Evolutionary conservation across 2,888 invertebrate genomes (phyloP).

Genomic region (Ferdinandea cuprea): DNA sequence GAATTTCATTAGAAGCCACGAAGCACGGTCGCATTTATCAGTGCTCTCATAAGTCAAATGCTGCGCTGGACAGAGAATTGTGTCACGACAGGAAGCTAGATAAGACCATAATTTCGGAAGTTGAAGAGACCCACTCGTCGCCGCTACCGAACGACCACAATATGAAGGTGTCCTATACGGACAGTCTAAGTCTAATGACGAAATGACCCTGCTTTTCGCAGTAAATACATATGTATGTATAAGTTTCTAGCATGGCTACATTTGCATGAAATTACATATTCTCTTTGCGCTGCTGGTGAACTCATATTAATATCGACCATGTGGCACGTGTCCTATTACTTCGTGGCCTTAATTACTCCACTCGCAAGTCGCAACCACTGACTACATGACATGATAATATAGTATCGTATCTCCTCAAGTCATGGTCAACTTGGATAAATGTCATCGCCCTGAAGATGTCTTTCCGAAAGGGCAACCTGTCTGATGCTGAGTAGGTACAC

Average conservation of each 20-base stretch:
- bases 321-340: conserved; percentile 67
- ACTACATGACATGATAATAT: conserved; percentile 33
- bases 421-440: conserved; percentile 58
- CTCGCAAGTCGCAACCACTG: conserved; percentile 8
- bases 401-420: conserved; percentile 53
- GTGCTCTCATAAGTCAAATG: conserved; percentile 75
- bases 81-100: conserved; percentile 83
- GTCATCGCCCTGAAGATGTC: conserved; percentile 67
- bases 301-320: conserved; percentile 52
- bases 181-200: conserved; percentile 41
- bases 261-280: conserved; percentile 68
- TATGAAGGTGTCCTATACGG: conserved; percentile 64
- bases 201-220: conserved; percentile 60
- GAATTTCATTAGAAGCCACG: conserved; percentile 73
- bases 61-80: conserved; percentile 81
- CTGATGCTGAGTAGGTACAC: conserved; percentile 51
- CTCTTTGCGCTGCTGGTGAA: conserved; percentile 44
- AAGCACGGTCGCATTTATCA: conserved; percentile 66
- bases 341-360: conserved; percentile 62
- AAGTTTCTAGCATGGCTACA: conserved; percentile 56
- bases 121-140: conserved; percentile 61
- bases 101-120: conserved; percentile 82
- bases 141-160: conserved; percentile 53
- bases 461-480: conserved; percentile 62
- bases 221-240: too few species aligned